phyloP scores from a whole-genome alignment of 2,113 vertebrate genomes.

The Siniperca chuatsi region DNA sequence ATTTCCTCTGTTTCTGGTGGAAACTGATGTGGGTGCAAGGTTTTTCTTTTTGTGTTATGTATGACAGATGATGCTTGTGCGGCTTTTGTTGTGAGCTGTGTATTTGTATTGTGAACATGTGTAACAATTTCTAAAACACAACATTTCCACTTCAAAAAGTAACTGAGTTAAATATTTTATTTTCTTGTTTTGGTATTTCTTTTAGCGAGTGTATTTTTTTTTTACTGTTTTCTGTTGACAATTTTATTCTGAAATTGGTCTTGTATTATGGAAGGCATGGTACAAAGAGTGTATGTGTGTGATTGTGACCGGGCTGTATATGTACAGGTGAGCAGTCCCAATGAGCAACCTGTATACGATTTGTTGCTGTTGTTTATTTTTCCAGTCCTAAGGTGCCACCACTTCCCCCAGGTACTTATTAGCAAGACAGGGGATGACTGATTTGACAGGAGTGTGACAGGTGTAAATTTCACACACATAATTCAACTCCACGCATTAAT shows the following conservation, averaged over 20 bases:
- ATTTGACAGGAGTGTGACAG: constrained; percentile 75
- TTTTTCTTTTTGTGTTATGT: constrained; percentile 33
- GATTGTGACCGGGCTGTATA: neutral
- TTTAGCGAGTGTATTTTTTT: neutral
- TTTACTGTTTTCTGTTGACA: neutral
- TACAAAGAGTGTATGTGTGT: constrained; percentile 6
- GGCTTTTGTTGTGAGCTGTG: constrained; percentile 18
- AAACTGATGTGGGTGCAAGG: constrained; percentile 26
- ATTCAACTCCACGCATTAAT: constrained; percentile 70
- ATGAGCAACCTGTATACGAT: neutral
- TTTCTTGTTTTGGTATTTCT: neutral
- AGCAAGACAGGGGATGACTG: constrained; percentile 70
- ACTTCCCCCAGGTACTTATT: constrained; percentile 73
- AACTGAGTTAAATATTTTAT: neutral
- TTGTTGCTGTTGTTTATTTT: constrained; percentile 57
- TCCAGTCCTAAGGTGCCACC: constrained; percentile 42
- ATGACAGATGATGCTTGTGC: constrained; percentile 20
- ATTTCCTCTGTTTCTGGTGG: constrained; percentile 42
- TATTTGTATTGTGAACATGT: neutral
- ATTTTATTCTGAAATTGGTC: neutral
- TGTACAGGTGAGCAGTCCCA: constrained; percentile 1
- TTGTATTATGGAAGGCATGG: neutral
- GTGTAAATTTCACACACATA: constrained; percentile 82
- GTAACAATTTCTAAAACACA: neutral
- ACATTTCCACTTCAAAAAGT: neutral